Conservation (phyloP, 2,113 vertebrate genomes). For the Crotalus horridus region DNA sequence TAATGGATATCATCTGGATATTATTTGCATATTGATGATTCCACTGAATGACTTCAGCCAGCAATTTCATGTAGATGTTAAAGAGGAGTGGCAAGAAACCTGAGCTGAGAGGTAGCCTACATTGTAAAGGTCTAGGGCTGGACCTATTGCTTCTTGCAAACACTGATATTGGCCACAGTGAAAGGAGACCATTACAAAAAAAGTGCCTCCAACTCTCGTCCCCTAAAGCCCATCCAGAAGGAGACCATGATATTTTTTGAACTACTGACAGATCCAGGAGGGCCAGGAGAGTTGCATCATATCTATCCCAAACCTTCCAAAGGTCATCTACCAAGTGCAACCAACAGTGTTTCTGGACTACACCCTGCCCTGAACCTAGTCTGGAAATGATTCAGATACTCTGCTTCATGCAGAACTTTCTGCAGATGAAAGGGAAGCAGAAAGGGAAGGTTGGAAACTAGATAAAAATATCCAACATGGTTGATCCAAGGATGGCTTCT, state of each 20-base stretch:
- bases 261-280: background rate
- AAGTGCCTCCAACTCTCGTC: background rate
- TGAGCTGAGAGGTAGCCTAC: background rate
- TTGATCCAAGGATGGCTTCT: no score
- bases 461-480: no score
- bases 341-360: background rate
- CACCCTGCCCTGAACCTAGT: background rate
- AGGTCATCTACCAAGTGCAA: background rate
- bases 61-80: background rate
- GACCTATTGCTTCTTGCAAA: background rate
- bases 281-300: background rate
- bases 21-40: background rate
- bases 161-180: background rate
- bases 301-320: background rate
- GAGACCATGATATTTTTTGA: background rate
- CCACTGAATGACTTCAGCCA: background rate
- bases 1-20: background rate
- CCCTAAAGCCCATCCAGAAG: background rate
- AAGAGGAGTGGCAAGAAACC: background rate
- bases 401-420: background rate
- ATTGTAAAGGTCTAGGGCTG: background rate
- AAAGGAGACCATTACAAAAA: background rate
- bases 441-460: background rate
- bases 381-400: background rate
- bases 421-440: background rate